Percentiles rank a stretch among this genome's conserved stretches.
phyloP scores from a whole-genome alignment of 53 echinoderm and acorn worm species.

The Crossaster papposus region DNA sequence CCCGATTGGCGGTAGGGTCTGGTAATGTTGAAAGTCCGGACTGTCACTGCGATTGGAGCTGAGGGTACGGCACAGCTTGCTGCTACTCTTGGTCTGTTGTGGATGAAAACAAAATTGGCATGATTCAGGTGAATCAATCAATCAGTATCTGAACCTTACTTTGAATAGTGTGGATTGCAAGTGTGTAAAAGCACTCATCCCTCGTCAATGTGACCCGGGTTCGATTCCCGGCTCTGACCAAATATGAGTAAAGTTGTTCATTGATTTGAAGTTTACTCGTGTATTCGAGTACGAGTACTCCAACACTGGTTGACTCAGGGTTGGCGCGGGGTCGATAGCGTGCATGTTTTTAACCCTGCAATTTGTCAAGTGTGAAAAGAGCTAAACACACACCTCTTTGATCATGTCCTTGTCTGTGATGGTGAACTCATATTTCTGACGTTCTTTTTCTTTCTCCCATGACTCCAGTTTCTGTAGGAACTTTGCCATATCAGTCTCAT shows the following conservation, averaged over 20 bases:
- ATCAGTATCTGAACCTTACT: neutral
- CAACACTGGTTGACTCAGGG: no score
- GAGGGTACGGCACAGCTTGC: conserved; percentile 55
- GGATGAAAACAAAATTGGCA: neutral
- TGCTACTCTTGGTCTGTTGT: conserved; percentile 22
- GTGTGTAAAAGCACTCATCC: no score
- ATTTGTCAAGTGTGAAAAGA: no score
- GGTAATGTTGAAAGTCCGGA: conserved; percentile 92
- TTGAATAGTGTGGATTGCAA: no score
- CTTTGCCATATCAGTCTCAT: conserved; percentile 85
- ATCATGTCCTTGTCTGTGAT: conserved; percentile 80
- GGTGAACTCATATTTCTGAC: conserved; percentile 98
- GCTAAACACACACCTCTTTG: conserved; percentile 40
- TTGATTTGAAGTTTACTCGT: no score
- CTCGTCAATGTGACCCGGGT: no score
- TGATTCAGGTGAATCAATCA: neutral
- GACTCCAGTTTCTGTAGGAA: conserved; percentile 65
- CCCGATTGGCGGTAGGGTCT: conserved; percentile 95
- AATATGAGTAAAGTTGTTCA: no score
- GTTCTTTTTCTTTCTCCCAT: conserved; percentile 88
- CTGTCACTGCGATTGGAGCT: conserved; percentile 47
- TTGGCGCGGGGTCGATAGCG: no score
- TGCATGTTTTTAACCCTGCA: no score
- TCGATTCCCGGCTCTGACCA: no score
- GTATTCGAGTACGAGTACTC: no score